phyloP scores from a whole-genome alignment of 2,797 vertebrate genomes.

The Rhabdomys pumilio region DNA sequence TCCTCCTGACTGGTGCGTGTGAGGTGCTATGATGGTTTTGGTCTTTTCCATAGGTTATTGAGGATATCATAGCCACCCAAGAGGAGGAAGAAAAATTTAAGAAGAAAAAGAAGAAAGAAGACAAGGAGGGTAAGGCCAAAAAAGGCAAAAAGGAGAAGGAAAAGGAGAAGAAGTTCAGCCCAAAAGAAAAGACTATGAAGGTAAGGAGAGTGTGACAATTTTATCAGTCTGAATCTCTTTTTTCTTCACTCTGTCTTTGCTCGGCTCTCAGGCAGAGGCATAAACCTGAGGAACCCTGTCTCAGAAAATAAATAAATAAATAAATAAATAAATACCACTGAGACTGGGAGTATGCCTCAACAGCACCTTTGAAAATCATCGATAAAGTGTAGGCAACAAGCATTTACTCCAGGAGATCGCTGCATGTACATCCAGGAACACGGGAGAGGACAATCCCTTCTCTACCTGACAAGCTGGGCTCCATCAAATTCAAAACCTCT shows the following conservation, averaged over 20 bases:
- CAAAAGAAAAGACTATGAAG: slow-evolving; percentile 65
- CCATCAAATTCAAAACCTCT: neutral
- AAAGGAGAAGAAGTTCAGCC: slow-evolving; percentile 21
- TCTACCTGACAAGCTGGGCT: neutral
- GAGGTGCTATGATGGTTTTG: fast-evolving
- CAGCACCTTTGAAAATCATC: neutral
- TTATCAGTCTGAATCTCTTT: neutral
- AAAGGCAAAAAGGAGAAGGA: slow-evolving; percentile 80
- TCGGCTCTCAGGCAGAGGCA: neutral
- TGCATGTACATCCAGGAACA: neutral
- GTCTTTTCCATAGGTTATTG: slow-evolving; percentile 87
- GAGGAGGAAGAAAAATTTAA: slow-evolving; percentile 86
- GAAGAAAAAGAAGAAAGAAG: slow-evolving; percentile 80
- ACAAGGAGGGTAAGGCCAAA: slow-evolving; percentile 78
- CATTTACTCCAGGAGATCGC: neutral
- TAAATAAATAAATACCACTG: neutral
- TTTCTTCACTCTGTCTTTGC: neutral
- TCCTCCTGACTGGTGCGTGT: fast-evolving
- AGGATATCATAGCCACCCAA: slow-evolving; percentile 88
- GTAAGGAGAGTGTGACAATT: neutral
- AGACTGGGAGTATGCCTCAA: neutral
- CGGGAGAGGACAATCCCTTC: neutral
- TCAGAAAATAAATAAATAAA: neutral
- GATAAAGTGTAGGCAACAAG: neutral
- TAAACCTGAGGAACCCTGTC: neutral